Evolutionary conservation across 2,797 vertebrate genomes (phyloP).

Genomic region (Ctenopoma multispine): DNA sequence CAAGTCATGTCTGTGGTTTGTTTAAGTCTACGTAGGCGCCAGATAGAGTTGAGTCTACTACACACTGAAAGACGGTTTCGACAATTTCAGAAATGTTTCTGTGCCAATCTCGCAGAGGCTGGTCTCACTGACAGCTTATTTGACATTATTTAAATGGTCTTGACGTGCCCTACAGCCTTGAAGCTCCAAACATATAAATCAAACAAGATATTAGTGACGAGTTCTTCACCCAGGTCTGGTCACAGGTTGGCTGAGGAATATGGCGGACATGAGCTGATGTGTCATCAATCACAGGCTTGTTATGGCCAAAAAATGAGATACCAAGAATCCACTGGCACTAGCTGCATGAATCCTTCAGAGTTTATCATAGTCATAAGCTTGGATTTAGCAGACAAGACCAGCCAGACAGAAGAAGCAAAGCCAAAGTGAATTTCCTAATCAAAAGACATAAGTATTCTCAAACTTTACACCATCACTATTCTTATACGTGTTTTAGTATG

Average conservation of each 20-base stretch:
- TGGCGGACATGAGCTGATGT: conserved; percentile 15
- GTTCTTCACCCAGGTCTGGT: conserved; percentile 16
- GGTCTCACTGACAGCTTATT: conserved; percentile 20
- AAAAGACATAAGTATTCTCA: background rate
- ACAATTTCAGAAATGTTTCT: background rate
- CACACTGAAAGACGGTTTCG: conserved; percentile 7
- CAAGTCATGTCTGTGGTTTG: conserved; percentile 54
- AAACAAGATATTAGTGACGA: background rate
- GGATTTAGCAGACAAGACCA: background rate
- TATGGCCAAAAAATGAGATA: conserved; percentile 47
- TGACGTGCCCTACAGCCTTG: conserved; percentile 6
- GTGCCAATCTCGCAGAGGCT: background rate
- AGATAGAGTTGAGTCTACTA: conserved; percentile 27
- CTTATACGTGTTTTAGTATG: conserved; percentile 8
- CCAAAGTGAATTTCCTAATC: background rate
- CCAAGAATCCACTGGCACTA: conserved; percentile 31
- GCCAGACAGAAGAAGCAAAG: background rate
- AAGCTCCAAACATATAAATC: conserved; percentile 24
- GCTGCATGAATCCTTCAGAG: conserved; percentile 8
- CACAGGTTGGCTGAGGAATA: conserved; percentile 27
- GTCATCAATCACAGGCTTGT: conserved; percentile 57
- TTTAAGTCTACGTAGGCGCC: conserved; percentile 34
- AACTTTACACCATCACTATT: conserved; percentile 12
- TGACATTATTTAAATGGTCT: conserved; percentile 26
- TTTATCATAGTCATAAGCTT: conserved; percentile 28